These are phyloP conservation scores for Tadarida brasiliensis DNA, from an alignment of 2,797 vertebrate genomes.

Conservation along the genomic window DNA sequence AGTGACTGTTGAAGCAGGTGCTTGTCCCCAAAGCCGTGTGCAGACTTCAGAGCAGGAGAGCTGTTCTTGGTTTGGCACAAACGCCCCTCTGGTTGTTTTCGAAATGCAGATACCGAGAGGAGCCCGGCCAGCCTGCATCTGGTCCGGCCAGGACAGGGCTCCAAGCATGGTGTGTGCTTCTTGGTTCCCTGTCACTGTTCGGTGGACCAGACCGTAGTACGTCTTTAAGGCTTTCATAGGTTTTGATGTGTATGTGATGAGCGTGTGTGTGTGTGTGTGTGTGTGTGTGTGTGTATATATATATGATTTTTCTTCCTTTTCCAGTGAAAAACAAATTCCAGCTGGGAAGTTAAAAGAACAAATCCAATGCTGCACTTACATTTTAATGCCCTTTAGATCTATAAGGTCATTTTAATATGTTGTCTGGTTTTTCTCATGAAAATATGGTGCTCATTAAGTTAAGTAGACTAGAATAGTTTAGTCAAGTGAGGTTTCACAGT, in stretches of 20 bases:
- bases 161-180: rapidly evolving
- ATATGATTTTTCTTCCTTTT: neutral
- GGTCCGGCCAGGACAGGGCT: no score
- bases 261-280: neutral
- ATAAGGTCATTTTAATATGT: neutral
- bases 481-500: neutral
- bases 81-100: neutral
- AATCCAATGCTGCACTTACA: neutral
- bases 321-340: neutral
- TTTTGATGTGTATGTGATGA: neutral
- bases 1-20: neutral
- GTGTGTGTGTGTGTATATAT: neutral
- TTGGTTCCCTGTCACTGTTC: neutral
- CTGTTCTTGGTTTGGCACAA: neutral
- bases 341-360: neutral
- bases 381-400: constrained; percentile 21
- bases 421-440: constrained; percentile 37
- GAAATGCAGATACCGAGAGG: neutral
- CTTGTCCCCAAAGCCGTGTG: neutral
- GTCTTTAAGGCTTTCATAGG: neutral
- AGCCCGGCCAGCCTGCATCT: rapidly evolving
- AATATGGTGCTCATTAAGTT: constrained; percentile 7
- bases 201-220: neutral
- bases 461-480: neutral
- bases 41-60: neutral